Percentiles rank a stretch among this genome's conserved stretches.
phyloP scores from a whole-genome alignment of 2,888 invertebrate genomes.

The Pristionchus mayeri region DNA sequence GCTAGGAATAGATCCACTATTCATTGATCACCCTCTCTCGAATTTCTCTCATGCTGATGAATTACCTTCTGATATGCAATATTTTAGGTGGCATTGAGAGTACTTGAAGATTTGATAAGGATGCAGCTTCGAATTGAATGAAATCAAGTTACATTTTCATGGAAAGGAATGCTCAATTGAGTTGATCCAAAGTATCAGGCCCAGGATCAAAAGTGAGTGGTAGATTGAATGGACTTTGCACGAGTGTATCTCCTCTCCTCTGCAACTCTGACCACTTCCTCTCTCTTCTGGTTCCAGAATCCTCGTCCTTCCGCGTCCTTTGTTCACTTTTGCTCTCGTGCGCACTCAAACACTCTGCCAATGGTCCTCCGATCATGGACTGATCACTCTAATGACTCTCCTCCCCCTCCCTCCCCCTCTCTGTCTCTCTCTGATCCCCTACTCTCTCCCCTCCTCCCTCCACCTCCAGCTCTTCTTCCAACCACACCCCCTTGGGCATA shows the following conservation, averaged over 20 bases:
- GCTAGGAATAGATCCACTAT: no score
- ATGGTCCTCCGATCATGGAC: no score
- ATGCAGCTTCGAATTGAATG: background rate
- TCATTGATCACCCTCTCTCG: no score
- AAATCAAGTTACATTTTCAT: background rate
- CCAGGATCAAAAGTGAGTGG: no score
- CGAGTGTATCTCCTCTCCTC: background rate
- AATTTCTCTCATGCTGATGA: background rate
- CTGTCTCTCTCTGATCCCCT: background rate
- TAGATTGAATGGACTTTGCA: no score
- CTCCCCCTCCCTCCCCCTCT: background rate
- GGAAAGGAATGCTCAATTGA: no score
- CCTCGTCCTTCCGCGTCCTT: background rate
- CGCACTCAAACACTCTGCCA: slow-evolving; percentile 10
- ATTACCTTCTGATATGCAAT: no score
- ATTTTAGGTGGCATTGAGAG: background rate
- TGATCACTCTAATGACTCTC: background rate
- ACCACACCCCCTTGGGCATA: slow-evolving; percentile 24
- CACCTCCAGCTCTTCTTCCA: background rate
- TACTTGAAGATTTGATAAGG: background rate
- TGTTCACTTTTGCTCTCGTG: background rate
- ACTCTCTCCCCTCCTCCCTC: background rate
- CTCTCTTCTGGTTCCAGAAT: slow-evolving; percentile 17
- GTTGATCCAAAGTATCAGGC: background rate
- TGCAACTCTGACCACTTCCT: slow-evolving; percentile 8